These are phyloP conservation scores for Botrylloides violaceus DNA, from an alignment of 23 tunicate species.

Conservation along the genomic window DNA sequence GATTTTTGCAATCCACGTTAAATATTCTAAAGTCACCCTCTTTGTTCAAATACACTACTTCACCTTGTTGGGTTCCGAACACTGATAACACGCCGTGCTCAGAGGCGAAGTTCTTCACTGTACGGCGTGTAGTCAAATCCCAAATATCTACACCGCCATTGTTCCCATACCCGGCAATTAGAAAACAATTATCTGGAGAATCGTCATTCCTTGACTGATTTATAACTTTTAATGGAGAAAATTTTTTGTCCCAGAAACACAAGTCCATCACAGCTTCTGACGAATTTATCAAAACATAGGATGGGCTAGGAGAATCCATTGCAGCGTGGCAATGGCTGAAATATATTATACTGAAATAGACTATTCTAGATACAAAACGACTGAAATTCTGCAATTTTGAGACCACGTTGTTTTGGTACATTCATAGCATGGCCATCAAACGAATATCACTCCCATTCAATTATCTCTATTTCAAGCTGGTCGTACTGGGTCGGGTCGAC, in stretches of 20 bases:
- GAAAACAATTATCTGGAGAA: background rate
- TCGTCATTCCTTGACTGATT: too few relatives aligned
- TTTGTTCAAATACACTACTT: slow-evolving; percentile 44
- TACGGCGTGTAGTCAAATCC: slow-evolving; percentile 37
- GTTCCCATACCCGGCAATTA: slow-evolving; percentile 56
- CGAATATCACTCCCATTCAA: too few relatives aligned
- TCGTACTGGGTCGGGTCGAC: too few relatives aligned
- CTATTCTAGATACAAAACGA: too few relatives aligned
- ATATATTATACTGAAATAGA: too few relatives aligned
- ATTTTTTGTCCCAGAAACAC: background rate
- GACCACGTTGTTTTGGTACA: too few relatives aligned
- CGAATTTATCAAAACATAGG: background rate
- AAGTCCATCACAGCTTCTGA: slow-evolving; percentile 9
- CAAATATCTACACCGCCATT: slow-evolving; percentile 59
- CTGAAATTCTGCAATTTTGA: too few relatives aligned
- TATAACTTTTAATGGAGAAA: background rate
- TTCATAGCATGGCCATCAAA: too few relatives aligned
- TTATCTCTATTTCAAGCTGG: too few relatives aligned
- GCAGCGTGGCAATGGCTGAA: too few relatives aligned
- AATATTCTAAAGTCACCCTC: slow-evolving; percentile 41
- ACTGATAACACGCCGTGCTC: slow-evolving; percentile 33
- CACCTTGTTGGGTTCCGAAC: slow-evolving; percentile 17
- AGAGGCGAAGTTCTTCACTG: slow-evolving; percentile 16
- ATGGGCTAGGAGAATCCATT: slow-evolving; percentile 22
- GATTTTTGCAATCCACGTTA: background rate